Percentiles rank a stretch among this genome's conserved stretches.
Evolutionary conservation across 1,140 invertebrate genomes (phyloP).

Genomic region (Heterodera schachtii): DNA sequence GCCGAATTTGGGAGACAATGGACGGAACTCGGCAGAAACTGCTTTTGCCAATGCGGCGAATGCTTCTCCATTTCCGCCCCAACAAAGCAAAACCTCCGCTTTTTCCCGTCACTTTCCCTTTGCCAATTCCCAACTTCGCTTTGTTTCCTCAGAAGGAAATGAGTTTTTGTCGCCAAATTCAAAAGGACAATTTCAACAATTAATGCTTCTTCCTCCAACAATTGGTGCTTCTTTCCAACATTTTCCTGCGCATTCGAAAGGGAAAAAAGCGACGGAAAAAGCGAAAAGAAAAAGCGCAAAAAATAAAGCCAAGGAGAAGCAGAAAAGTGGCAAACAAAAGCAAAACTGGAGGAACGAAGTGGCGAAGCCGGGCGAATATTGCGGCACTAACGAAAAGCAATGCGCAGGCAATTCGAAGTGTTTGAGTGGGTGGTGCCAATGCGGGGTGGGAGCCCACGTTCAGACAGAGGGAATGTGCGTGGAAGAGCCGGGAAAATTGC

Average conservation of each 20-base stretch:
- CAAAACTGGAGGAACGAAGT: neutral
- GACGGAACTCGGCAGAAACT: neutral
- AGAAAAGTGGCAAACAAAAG: neutral
- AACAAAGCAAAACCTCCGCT: conserved; percentile 2
- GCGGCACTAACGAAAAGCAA: conserved; percentile 28
- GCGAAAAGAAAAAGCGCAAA: neutral
- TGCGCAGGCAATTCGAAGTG: conserved; percentile 58
- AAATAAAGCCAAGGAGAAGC: neutral
- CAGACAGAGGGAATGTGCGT: conserved; percentile 49
- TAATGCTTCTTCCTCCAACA: neutral
- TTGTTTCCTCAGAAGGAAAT: too few species aligned
- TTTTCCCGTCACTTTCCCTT: neutral
- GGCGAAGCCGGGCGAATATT: conserved; percentile 42
- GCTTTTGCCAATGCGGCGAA: neutral
- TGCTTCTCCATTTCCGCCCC: neutral
- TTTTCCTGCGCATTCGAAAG: conserved; percentile 9
- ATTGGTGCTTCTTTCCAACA: neutral
- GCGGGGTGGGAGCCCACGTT: conserved; percentile 46
- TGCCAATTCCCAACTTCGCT: too few species aligned
- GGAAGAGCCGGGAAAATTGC: neutral
- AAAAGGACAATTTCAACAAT: neutral
- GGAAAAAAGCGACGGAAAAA: neutral
- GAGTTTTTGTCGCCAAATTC: neutral
- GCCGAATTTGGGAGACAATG: neutral
- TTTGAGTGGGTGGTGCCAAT: conserved; percentile 53